Percentiles rank a stretch among this genome's conserved stretches.
These are phyloP conservation scores for Acromyrmex echinatior DNA, from an alignment of 1,140 invertebrate species.

Conservation along the genomic window DNA sequence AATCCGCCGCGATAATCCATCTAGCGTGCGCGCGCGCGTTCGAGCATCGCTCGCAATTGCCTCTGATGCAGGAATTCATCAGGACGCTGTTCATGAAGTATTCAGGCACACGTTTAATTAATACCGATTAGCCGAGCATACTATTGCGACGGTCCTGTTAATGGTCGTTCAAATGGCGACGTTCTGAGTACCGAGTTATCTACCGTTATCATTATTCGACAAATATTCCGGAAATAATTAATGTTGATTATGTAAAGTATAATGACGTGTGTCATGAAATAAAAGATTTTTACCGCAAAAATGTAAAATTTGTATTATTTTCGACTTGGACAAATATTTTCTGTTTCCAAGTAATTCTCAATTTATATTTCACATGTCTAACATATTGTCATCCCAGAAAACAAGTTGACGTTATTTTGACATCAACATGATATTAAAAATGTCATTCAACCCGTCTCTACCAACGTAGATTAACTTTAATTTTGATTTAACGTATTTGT, in stretches of 20 bases:
- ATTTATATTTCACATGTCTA: background rate
- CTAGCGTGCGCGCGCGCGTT: constrained; percentile 26
- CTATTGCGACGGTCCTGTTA: constrained; percentile 68
- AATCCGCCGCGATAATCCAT: constrained; percentile 71
- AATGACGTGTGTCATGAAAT: background rate
- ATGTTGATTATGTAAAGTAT: background rate
- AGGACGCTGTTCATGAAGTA: constrained; percentile 75
- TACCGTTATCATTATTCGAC: constrained; percentile 3
- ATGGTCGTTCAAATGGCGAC: constrained; percentile 56
- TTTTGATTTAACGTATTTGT: no score
- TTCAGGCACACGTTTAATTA: constrained; percentile 77
- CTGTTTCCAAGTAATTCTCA: background rate
- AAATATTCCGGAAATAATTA: background rate
- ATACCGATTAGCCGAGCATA: constrained; percentile 72
- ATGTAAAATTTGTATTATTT: background rate
- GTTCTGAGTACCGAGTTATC: background rate
- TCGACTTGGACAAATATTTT: background rate
- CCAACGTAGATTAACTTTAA: no score
- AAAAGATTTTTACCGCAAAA: background rate
- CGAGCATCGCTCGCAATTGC: constrained; percentile 45
- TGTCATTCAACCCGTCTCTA: no score
- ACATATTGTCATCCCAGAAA: background rate
- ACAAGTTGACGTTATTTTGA: no score
- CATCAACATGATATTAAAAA: no score
- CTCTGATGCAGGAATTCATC: constrained; percentile 72